Evolutionary conservation across 2,888 invertebrate species (phyloP).

Genomic region (Rhagonycha fulva): DNA sequence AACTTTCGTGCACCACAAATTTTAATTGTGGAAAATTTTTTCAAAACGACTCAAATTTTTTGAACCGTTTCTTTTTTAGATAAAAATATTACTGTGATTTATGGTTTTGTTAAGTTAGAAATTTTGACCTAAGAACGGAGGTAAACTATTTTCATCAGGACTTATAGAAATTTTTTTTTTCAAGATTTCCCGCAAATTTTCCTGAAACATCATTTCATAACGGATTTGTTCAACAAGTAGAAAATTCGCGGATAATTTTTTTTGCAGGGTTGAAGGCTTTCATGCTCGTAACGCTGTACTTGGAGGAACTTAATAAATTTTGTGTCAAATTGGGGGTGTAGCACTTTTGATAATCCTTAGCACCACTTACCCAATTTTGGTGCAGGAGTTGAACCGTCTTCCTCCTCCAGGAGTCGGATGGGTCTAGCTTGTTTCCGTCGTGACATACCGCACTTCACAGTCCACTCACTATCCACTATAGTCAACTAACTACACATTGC

Average conservation of each 20-base stretch:
- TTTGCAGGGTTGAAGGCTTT: not conserved
- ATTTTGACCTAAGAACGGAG: not conserved
- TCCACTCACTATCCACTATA: conserved; percentile 40
- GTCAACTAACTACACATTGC: conserved; percentile 35
- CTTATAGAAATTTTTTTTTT: not conserved
- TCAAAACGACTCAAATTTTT: not conserved
- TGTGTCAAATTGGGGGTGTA: not conserved
- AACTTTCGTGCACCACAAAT: not conserved
- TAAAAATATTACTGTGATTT: not conserved
- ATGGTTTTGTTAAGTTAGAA: not conserved
- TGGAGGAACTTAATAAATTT: not conserved
- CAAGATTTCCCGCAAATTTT: not conserved
- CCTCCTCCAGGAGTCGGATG: conserved; percentile 58
- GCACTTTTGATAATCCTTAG: conserved; percentile 12
- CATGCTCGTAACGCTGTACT: not conserved
- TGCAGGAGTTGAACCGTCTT: conserved; percentile 47
- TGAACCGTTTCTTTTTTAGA: not conserved
- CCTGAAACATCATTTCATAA: not conserved
- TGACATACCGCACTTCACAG: conserved; percentile 54
- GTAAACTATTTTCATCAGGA: not conserved
- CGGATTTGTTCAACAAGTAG: not conserved
- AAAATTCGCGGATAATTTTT: not conserved
- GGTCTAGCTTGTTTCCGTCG: conserved; percentile 61
- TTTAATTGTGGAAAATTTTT: not conserved
- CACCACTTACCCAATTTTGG: conserved; percentile 43